phyloP scores from a whole-genome alignment of 1,140 invertebrate genomes.

The Trachymyrmex septentrionalis region DNA sequence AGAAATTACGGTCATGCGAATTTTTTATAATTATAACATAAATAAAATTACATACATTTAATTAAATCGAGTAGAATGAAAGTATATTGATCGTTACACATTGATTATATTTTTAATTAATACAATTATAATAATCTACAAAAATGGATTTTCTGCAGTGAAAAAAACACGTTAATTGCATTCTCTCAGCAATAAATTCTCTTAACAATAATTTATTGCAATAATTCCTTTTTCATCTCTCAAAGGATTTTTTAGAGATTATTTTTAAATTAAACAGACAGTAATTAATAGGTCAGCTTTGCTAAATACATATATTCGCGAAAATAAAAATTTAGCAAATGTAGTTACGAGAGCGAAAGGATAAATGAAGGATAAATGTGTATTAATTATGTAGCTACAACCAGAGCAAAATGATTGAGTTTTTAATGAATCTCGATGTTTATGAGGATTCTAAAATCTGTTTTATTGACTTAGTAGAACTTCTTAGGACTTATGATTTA shows the following conservation, averaged over 20 bases:
- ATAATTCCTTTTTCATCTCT: not conserved
- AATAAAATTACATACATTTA: not conserved
- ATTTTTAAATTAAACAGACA: slow-evolving; percentile 19
- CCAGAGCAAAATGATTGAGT: slow-evolving; percentile 5
- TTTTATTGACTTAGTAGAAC: too few species aligned
- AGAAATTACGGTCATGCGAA: not conserved
- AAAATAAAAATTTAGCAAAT: slow-evolving; percentile 3
- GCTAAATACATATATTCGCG: slow-evolving; percentile 17
- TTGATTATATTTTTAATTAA: slow-evolving; percentile 5
- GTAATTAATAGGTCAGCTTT: not conserved
- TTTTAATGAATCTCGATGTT: slow-evolving; percentile 25
- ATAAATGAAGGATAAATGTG: slow-evolving; percentile 29
- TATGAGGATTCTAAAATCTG: not conserved
- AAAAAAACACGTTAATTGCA: not conserved
- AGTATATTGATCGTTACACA: not conserved
- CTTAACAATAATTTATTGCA: slow-evolving; percentile 28
- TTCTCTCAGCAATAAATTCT: not conserved
- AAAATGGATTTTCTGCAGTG: slow-evolving; percentile 9
- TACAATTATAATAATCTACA: slow-evolving; percentile 27
- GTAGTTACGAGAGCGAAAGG: not conserved
- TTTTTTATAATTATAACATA: not conserved
- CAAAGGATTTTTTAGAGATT: not conserved
- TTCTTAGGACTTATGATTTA: too few species aligned
- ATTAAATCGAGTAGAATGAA: not conserved
- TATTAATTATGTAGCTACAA: slow-evolving; percentile 39